Conservation (phyloP, 2,888 invertebrate species). For the Agonopterix heracliana region DNA sequence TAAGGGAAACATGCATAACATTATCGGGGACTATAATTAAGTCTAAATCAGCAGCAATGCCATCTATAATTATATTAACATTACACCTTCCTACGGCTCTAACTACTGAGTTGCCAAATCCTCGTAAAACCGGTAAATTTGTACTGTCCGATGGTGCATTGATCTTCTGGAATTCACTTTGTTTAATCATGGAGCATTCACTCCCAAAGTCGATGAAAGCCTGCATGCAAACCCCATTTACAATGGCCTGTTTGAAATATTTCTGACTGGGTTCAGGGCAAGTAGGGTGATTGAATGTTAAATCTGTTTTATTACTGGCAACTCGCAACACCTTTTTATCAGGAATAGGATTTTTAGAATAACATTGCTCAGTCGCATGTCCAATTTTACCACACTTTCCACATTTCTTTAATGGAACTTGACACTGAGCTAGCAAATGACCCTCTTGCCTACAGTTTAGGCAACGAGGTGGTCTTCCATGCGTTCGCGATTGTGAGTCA, state of each 20-base stretch:
- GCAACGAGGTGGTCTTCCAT: not conserved
- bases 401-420: constrained; percentile 6
- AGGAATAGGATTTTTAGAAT: not conserved
- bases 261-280: not conserved
- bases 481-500: not conserved
- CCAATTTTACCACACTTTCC: constrained; percentile 2
- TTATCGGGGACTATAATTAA: constrained; percentile 8
- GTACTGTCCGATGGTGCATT: not conserved
- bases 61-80: constrained; percentile 4
- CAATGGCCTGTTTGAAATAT: constrained; percentile 5
- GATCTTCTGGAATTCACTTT: not conserved
- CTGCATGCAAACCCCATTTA: constrained; percentile 2
- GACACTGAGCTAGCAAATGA: constrained; percentile 1
- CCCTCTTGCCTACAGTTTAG: constrained; percentile 5
- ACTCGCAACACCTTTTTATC: constrained; percentile 2
- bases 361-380: constrained; percentile 4
- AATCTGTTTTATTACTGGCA: not conserved
- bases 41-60: constrained; percentile 2
- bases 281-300: not conserved
- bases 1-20: constrained; percentile 5
- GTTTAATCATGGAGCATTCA: constrained; percentile 3
- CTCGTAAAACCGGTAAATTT: constrained; percentile 1
- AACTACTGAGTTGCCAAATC: constrained; percentile 8
- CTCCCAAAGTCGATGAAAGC: constrained; percentile 5
- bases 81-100: not conserved